Percentiles rank a stretch among this genome's conserved stretches.
Evolutionary conservation across 2,113 vertebrate species (phyloP).

Genomic region (Procavia capensis): DNA sequence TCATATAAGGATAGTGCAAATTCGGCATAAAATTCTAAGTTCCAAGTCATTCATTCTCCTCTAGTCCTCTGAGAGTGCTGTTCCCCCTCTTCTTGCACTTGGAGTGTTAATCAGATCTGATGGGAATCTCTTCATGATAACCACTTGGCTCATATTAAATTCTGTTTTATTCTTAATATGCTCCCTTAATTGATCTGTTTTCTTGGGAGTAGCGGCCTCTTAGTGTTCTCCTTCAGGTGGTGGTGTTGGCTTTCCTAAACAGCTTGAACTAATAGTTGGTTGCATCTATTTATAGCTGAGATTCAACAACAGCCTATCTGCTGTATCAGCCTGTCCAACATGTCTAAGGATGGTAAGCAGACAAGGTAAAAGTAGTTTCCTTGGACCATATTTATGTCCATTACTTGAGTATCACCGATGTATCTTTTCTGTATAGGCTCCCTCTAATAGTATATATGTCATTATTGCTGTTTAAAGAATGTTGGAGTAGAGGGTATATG

Average conservation of each 20-base stretch:
- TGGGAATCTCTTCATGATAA: too few species aligned
- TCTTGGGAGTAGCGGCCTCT: background rate
- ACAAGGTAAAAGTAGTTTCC: background rate
- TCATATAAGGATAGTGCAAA: background rate
- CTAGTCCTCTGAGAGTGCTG: background rate
- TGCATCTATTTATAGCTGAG: background rate
- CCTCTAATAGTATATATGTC: background rate
- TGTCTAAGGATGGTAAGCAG: background rate
- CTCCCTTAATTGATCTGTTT: background rate
- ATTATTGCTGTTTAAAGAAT: background rate
- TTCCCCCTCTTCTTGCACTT: background rate
- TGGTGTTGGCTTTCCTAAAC: background rate
- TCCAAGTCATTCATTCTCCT: background rate
- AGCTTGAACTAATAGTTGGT: background rate
- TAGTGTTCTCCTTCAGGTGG: background rate
- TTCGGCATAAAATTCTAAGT: background rate
- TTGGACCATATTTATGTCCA: background rate
- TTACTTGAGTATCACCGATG: background rate
- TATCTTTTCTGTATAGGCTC: background rate
- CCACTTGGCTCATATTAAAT: background rate
- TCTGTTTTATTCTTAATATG: background rate
- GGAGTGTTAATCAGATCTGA: background rate
- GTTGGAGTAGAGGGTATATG: background rate
- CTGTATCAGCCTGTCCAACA: background rate
- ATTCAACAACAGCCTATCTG: background rate